Conservation (phyloP, 2,797 vertebrate species). For the Chaetodon trifasciatus region DNA sequence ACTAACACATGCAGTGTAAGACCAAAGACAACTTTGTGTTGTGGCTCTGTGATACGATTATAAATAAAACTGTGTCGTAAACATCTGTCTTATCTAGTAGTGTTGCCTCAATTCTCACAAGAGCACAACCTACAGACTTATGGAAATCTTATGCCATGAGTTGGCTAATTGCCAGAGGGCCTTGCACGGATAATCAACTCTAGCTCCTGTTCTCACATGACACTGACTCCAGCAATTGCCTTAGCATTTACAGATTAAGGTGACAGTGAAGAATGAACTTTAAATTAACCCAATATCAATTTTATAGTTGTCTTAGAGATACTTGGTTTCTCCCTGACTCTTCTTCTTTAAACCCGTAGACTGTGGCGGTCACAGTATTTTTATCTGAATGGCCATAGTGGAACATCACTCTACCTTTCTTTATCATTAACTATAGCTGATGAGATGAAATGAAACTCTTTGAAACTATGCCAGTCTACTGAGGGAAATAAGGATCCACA, state of each 20-base stretch:
- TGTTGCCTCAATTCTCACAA: background rate
- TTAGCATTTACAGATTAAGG: slow-evolving; percentile 12
- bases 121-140: background rate
- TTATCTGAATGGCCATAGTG: background rate
- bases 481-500: slow-evolving; percentile 21
- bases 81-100: slow-evolving; percentile 11
- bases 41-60: background rate
- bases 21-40: background rate
- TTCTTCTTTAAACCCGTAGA: background rate
- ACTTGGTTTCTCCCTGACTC: background rate
- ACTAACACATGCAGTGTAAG: background rate
- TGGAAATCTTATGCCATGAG: slow-evolving; percentile 18
- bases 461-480: slow-evolving; percentile 28
- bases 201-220: slow-evolving; percentile 22
- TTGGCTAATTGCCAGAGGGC: slow-evolving; percentile 24
- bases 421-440: slow-evolving; percentile 8
- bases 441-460: slow-evolving; percentile 26
- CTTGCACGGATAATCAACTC: slow-evolving; percentile 14
- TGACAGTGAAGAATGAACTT: slow-evolving; percentile 10
- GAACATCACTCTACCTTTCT: background rate
- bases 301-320: background rate
- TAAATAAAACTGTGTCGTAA: background rate
- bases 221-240: background rate
- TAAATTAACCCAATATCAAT: slow-evolving; percentile 17
- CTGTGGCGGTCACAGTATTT: background rate